Percentiles rank a stretch among this genome's conserved stretches.
These are phyloP conservation scores for Forbesichthys agassizii DNA, from an alignment of 2,113 vertebrate species.

Conservation along the genomic window DNA sequence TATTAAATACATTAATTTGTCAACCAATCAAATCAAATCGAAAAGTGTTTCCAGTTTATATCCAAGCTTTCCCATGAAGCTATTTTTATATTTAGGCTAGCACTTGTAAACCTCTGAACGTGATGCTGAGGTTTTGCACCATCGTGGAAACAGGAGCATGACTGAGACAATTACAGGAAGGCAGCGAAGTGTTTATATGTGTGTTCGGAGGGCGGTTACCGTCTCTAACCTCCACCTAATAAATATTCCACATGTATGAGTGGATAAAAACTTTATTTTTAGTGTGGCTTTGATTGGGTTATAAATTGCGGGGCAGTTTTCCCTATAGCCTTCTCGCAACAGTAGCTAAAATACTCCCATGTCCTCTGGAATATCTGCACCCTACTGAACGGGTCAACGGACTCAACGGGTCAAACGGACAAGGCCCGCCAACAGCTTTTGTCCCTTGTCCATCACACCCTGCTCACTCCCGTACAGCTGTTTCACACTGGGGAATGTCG, in stretches of 20 bases:
- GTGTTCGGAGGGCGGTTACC: constrained; percentile 1
- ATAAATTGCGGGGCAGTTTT: constrained; percentile 42
- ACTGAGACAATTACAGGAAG: constrained; percentile 62
- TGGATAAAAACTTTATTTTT: constrained; percentile 53
- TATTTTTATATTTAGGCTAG: constrained; percentile 7
- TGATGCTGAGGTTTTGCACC: constrained; percentile 24
- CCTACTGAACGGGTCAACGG: constrained; percentile 51
- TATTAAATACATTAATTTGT: not conserved
- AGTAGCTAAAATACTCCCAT: constrained; percentile 41
- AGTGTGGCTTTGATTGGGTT: constrained; percentile 36
- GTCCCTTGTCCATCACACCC: constrained; percentile 55
- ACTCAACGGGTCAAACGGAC: constrained; percentile 53
- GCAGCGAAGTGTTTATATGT: not conserved
- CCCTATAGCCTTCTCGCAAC: constrained; percentile 49
- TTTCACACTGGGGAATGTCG: constrained; percentile 27
- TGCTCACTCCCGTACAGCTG: constrained; percentile 48
- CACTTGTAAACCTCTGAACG: constrained; percentile 11
- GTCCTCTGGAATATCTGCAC: constrained; percentile 52
- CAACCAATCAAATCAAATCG: not conserved
- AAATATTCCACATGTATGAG: constrained; percentile 47
- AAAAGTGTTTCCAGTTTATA: not conserved
- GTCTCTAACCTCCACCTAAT: constrained; percentile 44
- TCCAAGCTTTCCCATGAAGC: not conserved
- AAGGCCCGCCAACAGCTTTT: constrained; percentile 34
- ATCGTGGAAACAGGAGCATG: constrained; percentile 51